These are phyloP conservation scores for Magallana gigas DNA, from an alignment of 1,140 invertebrate genomes.

Conservation along the genomic window DNA sequence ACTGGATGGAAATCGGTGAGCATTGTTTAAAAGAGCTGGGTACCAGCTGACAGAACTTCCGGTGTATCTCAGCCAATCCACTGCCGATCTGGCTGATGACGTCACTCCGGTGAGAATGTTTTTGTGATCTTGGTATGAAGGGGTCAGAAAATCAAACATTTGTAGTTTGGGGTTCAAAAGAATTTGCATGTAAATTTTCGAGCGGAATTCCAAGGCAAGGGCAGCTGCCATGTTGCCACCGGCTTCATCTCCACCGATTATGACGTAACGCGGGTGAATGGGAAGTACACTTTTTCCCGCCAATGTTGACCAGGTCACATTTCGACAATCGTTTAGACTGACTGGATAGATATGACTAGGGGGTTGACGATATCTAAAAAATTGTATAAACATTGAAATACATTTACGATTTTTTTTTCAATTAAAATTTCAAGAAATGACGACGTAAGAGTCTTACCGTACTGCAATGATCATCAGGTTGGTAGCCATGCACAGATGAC, in stretches of 20 bases:
- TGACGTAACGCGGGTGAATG: slow-evolving; percentile 54
- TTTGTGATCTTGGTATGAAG: slow-evolving; percentile 71
- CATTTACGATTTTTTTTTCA: no score
- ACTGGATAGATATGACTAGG: slow-evolving; percentile 74
- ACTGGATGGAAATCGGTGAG: slow-evolving; percentile 62
- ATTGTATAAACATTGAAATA: neutral
- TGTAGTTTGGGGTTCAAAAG: slow-evolving; percentile 75
- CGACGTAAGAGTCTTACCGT: slow-evolving; percentile 59
- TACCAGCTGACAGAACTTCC: slow-evolving; percentile 52
- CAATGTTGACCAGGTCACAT: slow-evolving; percentile 68
- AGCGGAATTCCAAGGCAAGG: slow-evolving; percentile 65
- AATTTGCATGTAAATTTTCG: slow-evolving; percentile 69
- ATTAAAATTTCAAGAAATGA: no score
- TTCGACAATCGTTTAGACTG: slow-evolving; percentile 70
- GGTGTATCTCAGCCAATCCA: slow-evolving; percentile 70
- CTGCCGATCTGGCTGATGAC: slow-evolving; percentile 62
- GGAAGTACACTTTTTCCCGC: slow-evolving; percentile 57
- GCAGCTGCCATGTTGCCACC: slow-evolving; percentile 75
- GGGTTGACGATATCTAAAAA: slow-evolving; percentile 72
- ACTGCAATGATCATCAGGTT: slow-evolving; percentile 68
- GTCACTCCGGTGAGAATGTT: slow-evolving; percentile 66
- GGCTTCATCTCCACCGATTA: slow-evolving; percentile 74
- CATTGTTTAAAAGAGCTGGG: slow-evolving; percentile 61
- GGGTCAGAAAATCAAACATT: slow-evolving; percentile 73
- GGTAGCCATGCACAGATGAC: slow-evolving; percentile 64